Base-by-base conservation (phyloP, 2,113 vertebrate genomes). In the Sakesphorus luctuosus region DNA sequence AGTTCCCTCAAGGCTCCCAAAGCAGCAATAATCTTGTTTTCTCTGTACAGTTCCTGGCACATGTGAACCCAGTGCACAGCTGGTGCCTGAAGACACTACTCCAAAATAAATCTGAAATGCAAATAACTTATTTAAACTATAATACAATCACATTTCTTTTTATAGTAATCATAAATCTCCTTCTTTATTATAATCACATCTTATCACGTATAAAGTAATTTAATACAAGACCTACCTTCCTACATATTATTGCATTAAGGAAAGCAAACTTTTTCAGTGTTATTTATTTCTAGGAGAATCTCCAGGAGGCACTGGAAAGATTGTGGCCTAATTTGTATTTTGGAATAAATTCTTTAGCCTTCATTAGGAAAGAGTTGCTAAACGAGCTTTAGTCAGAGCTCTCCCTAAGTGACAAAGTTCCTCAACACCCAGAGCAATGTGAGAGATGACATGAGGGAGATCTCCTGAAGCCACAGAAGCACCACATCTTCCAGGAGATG, bases 151-250 rank as follows among this genome's bases (percentile, higher is more conserved):
- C 59, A 77, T 92, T 93, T 91, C 93, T 96, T 90, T 94, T 86
- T 90, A 90, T 88, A 94, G 94, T 33, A 67, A 96, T 66, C 78
- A 93, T 90, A 90, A 90, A 92, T 95, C 85, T 83, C 62, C 68
- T 94, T 72, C 83, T 91, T 91, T 67, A 86, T 91, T 93, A 93
- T 72, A 95, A 96, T 85, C 87, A 87, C 71, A 79, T 93, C 87
- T 79, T 94, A 75, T 89, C 94, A 91, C 74, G 25, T 72, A 79
- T 3, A 52, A 91, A 97, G 44, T 97, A 93, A 97, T 92, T 90
- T 73, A 94, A 95, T 95, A 92, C 85, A 88, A 83, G 88, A 33
- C 53, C 82, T 80, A 93, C 95, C 95, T 95, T 97, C 85, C 95
- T 95, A 93, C 63, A n/a, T 46, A 19, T 93, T 76, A 96, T 83